Evolutionary conservation across 2,797 vertebrate genomes (phyloP), one percentile per base, ranked within the genome.

Genomic region (Periparus ater): DNA sequence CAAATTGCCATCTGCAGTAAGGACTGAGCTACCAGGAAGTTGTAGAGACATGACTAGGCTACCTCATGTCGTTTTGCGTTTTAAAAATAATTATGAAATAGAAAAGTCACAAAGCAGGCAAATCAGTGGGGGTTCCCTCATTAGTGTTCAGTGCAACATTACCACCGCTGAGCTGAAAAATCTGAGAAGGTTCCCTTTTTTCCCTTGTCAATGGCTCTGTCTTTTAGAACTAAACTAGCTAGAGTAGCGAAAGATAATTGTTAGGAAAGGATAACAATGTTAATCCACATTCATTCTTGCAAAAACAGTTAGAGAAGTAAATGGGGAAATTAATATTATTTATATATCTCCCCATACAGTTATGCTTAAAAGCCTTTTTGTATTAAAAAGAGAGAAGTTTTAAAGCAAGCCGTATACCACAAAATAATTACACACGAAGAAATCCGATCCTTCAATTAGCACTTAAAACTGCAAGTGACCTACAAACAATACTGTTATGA

Each of bases 1-100:
- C 97, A 98, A 98, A 98, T 97, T 98, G 96, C 98, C 98, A 98
- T 98, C 98, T 98, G 98, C 97, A 96, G 97, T 85, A 96, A 97
- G 96, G 93, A 88, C 93, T 88, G 97, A 97, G 92, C 97, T 97
- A 97, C 97, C 98, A 98, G 98, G 98, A 98, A 98, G 98, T 98
- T 97, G 97, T 89, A 89, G 97, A 98, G 98, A 98, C 97, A 97
- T 65, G 98, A 97, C 97, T 91, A 89, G 97, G 97, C 97, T 97
- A 98, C 98, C 98, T 98, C 98, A 98, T 98, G 98, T 97, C 97
- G 97, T 97, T 98, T 98, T 98, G 98, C 98, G 97, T 98, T 98
- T 98, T 98, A 98, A 98, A 98, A 98, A 98, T 98, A 98, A 98
- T 98, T 98, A 98, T 98, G 98, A 98, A 98, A 98, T 97, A 98